phyloP scores from a whole-genome alignment of 2,113 vertebrate species.

The Equus przewalskii region DNA sequence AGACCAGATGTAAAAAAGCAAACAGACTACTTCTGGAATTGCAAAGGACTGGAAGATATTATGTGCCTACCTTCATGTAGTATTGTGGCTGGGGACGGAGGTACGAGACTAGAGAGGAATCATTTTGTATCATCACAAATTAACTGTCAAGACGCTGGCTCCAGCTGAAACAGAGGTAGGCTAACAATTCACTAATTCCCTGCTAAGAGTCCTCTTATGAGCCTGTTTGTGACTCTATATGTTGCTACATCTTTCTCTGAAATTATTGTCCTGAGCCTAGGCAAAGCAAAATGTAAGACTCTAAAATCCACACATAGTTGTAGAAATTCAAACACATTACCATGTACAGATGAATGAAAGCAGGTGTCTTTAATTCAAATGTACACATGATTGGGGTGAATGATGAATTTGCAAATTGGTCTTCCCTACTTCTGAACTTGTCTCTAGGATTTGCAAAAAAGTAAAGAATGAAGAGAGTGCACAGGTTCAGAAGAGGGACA shows the following conservation, averaged over 20 bases:
- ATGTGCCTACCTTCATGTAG: background rate
- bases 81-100: background rate
- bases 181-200: constrained; percentile 36
- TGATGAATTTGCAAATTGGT: background rate
- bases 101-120: background rate
- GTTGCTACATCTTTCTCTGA: constrained; percentile 10
- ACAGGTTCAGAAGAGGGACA: background rate
- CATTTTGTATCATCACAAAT: constrained; percentile 43
- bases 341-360: background rate
- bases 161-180: background rate
- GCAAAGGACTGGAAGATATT: background rate
- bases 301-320: constrained; percentile 22
- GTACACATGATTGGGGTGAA: background rate
- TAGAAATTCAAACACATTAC: constrained; percentile 7
- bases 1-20: background rate
- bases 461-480: background rate
- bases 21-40: constrained; percentile 12
- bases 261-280: background rate
- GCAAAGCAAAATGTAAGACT: constrained; percentile 17
- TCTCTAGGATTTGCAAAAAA: background rate
- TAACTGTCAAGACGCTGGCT: constrained; percentile 13
- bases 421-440: background rate
- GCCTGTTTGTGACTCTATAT: background rate
- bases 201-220: background rate
- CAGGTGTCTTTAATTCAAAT: constrained; percentile 25